Evolutionary conservation across 2,888 invertebrate species (phyloP), one percentile per base, ranked within the genome.

Genomic region (Poecilus cupreus): DNA sequence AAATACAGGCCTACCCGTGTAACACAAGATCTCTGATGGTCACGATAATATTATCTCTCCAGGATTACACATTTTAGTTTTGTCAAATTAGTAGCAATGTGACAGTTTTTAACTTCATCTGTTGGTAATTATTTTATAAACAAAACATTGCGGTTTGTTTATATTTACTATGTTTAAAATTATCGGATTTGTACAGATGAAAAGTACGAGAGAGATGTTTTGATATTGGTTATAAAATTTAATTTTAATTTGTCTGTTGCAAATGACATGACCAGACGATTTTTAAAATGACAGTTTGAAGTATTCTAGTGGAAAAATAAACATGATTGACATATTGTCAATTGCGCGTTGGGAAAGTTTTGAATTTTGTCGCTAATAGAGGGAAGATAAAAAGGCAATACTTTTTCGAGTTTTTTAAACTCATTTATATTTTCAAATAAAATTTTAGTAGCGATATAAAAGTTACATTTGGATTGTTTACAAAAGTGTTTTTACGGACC

Each of bases 391-490:
- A 60, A 60, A 60, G 32, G 0, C 6, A 32, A 26, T 22, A 60
- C 26, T 60, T 60, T 57, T 57, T 22, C 22, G 0, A 22, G 10
- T 18, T 57, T 60, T 32, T 26, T 60, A 60, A 60, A 60, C 60
- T 26, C 60, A 60, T 60, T 60, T 32, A 60, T 60, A 13, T 32
- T 13, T 26, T 22, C 26, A 32, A 60, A 60, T 60, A 60, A 60
- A 60, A 60, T 60, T 60, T 60, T 60, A 60, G 26, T 60, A 60
- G 60, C 60, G 32, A 6, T 60, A 60, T 60, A 68, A 68, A 68
- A 68, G 37, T 68, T 37, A 68, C 16, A 51, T 13, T 51, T 51
- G 51, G 16, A 68, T 60, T 60, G 32, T 60, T 60, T 37, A 68
- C 64, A 68, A 16, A 68, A 68, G 64, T 68, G 16, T 68, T 68